Evolutionary conservation across 2,113 vertebrate genomes (phyloP).

Genomic region (Andinoacara biseriatus): DNA sequence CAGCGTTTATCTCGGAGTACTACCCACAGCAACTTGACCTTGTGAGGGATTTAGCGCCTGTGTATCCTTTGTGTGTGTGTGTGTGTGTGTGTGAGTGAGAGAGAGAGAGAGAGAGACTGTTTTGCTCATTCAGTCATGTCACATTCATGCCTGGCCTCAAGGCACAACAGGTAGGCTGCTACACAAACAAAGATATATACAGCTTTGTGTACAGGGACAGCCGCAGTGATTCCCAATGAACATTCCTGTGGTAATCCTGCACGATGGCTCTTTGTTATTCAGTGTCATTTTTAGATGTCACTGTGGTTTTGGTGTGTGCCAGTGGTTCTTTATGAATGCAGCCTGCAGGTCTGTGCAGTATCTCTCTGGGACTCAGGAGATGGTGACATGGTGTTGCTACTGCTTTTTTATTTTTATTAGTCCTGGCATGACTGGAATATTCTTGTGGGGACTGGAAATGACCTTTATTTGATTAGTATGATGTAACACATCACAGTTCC

Average conservation of each 20-base stretch:
- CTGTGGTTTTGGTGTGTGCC: background rate
- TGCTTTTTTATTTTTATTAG: background rate
- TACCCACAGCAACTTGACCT: slow-evolving; percentile 59
- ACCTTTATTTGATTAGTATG: background rate
- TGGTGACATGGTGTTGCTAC: background rate
- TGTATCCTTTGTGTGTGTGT: background rate
- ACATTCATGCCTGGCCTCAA: slow-evolving; percentile 13
- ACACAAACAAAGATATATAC: background rate
- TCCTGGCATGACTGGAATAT: background rate
- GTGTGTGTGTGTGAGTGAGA: background rate
- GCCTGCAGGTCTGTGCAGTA: background rate
- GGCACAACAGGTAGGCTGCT: slow-evolving; percentile 47
- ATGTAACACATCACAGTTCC: background rate
- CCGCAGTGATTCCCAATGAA: background rate
- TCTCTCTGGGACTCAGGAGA: background rate
- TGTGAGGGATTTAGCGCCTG: slow-evolving; percentile 47
- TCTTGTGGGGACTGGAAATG: background rate
- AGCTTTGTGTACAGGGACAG: background rate
- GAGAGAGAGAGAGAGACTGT: too few relatives aligned
- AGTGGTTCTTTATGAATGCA: background rate
- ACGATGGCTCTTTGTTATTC: background rate
- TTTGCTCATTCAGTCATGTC: background rate
- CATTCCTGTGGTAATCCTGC: background rate
- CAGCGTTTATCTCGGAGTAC: slow-evolving; percentile 2
- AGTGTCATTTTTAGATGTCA: background rate